Evolutionary conservation across 2,888 invertebrate species (phyloP).

Genomic region (Chloroclysta siterata): DNA sequence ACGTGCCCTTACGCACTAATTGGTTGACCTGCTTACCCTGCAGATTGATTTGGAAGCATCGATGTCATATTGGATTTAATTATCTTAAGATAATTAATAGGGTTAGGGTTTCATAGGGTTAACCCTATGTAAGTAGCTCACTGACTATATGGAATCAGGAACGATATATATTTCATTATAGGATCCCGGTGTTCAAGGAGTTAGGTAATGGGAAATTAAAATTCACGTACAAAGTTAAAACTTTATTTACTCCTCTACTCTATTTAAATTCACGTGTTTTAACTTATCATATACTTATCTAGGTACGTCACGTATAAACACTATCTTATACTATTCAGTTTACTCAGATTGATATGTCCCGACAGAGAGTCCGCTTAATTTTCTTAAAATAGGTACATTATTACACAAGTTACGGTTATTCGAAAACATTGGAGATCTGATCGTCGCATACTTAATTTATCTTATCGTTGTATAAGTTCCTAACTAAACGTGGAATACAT

Average conservation of each 20-base stretch:
- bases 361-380: conserved; percentile 67
- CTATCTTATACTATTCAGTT: conserved; percentile 66
- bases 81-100: no score
- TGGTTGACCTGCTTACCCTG: not conserved
- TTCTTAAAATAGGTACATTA: conserved; percentile 69
- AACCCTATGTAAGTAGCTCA: not conserved
- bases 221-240: conserved; percentile 61
- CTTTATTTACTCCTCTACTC: conserved; percentile 80
- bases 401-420: conserved; percentile 73
- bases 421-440: conserved; percentile 79
- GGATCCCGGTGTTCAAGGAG: no score
- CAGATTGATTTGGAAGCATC: no score
- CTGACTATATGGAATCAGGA: not conserved
- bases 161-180: not conserved
- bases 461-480: conserved; percentile 70
- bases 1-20: not conserved
- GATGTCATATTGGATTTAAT: no score
- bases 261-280: conserved; percentile 81
- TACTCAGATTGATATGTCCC: conserved; percentile 78
- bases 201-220: conserved; percentile 50
- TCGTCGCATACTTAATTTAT: conserved; percentile 63
- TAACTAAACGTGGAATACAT: conserved; percentile 66
- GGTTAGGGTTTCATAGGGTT: no score
- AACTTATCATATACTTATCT: conserved; percentile 79
- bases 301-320: conserved; percentile 81